Percentiles rank a stretch among this genome's conserved stretches.
These are phyloP conservation scores for Leptura quadrifasciata DNA, from an alignment of 2,888 invertebrate genomes.

Conservation along the genomic window DNA sequence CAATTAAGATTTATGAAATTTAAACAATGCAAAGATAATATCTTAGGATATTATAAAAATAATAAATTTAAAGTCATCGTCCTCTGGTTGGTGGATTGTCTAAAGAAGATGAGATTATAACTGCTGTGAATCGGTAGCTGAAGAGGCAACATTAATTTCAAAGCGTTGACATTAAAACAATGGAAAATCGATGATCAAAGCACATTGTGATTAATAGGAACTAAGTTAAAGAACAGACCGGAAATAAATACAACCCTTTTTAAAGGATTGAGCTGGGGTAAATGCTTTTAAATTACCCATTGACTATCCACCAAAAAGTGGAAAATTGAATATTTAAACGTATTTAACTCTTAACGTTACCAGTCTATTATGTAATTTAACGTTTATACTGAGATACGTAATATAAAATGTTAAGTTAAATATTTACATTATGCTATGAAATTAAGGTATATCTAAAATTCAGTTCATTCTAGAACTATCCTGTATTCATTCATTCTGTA, in stretches of 20 bases:
- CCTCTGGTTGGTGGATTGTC: not conserved
- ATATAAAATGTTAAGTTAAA: too few species aligned
- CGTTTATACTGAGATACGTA: too few species aligned
- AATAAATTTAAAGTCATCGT: too few species aligned
- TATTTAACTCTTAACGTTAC: not conserved
- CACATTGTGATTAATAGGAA: slow-evolving; percentile 15
- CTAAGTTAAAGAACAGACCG: slow-evolving; percentile 8
- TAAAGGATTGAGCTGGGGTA: not conserved
- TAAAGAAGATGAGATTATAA: slow-evolving; percentile 22
- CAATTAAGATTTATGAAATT: too few species aligned
- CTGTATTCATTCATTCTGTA: too few species aligned
- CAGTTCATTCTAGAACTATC: too few species aligned
- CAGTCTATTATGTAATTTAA: too few species aligned
- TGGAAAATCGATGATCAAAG: not conserved
- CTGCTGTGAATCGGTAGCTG: slow-evolving; percentile 43
- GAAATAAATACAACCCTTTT: slow-evolving; percentile 6
- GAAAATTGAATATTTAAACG: not conserved
- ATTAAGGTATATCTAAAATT: too few species aligned
- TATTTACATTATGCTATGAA: too few species aligned
- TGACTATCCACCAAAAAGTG: not conserved
- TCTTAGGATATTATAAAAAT: too few species aligned
- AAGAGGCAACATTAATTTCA: slow-evolving; percentile 16
- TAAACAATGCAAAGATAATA: too few species aligned
- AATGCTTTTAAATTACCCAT: not conserved
- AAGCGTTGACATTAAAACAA: slow-evolving; percentile 26